Evolutionary conservation across 2,113 vertebrate species (phyloP).

Genomic region (Odontophorus gujanensis): DNA sequence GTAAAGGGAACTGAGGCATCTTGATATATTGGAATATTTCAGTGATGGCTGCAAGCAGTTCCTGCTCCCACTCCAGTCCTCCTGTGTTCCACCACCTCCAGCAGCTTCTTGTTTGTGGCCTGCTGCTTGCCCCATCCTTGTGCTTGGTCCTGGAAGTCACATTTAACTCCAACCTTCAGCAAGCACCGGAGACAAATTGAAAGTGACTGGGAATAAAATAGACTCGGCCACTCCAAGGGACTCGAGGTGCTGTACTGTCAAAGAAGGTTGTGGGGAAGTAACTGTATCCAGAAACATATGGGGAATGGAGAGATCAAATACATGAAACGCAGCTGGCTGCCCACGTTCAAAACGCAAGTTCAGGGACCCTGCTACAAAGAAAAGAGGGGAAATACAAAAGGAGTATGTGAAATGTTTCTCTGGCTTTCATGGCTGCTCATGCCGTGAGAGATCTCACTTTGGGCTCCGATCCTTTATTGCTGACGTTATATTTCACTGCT

Average conservation of each 20-base stretch:
- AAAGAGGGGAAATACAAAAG: neutral
- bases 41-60: neutral
- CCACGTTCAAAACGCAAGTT: slow-evolving; percentile 5
- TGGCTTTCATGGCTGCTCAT: neutral
- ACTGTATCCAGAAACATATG: slow-evolving; percentile 36
- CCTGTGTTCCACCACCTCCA: neutral
- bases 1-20: neutral
- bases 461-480: neutral
- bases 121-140: neutral
- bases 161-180: slow-evolving; percentile 19
- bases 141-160: slow-evolving; percentile 56
- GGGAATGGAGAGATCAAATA: slow-evolving; percentile 37
- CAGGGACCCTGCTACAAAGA: neutral
- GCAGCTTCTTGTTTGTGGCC: neutral
- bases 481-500: neutral
- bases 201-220: slow-evolving; percentile 62
- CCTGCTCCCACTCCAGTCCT: neutral
- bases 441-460: neutral
- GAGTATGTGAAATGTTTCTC: neutral
- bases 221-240: neutral
- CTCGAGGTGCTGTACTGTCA: neutral
- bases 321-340: slow-evolving; percentile 37
- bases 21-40: slow-evolving; percentile 11
- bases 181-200: slow-evolving; percentile 48
- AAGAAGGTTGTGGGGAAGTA: neutral